Conservation (phyloP, 2,113 vertebrate species). For the Orientallactaga bullata region DNA sequence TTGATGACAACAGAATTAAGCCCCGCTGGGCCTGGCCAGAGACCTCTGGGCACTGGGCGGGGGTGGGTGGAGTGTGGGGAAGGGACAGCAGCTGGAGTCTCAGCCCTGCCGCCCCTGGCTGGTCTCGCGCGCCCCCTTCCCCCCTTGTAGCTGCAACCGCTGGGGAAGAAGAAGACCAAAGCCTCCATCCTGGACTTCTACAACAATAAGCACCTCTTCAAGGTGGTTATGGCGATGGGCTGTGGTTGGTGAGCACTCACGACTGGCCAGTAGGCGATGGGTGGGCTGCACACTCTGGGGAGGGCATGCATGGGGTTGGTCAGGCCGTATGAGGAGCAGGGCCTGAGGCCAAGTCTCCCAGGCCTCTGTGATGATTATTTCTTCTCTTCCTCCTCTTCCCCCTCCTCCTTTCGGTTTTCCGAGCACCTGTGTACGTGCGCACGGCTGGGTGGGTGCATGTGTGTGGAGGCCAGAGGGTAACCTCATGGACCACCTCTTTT, state of each 20-base stretch:
- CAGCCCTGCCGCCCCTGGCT: neutral
- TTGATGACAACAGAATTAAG: neutral
- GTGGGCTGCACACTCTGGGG: neutral
- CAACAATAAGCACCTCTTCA: slow-evolving; percentile 83
- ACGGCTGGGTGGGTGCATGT: neutral
- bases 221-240: slow-evolving; percentile 85
- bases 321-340: neutral
- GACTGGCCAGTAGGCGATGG: accelerated
- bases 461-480: too few relatives aligned
- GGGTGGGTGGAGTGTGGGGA: accelerated
- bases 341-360: neutral
- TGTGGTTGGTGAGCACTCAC: slow-evolving; percentile 87
- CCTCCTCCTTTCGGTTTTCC: accelerated
- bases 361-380: neutral
- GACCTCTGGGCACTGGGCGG: neutral
- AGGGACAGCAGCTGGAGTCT: neutral
- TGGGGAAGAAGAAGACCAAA: slow-evolving; percentile 60
- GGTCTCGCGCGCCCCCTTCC: neutral
- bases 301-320: accelerated
- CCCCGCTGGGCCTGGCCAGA: neutral
- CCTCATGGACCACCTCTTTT: too few relatives aligned
- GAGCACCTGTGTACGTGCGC: slow-evolving; percentile 28
- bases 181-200: slow-evolving; percentile 88
- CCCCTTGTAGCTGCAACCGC: slow-evolving; percentile 4
- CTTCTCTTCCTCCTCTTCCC: too few relatives aligned